phyloP scores from a whole-genome alignment of 2,888 invertebrate genomes.

The Enchytraeus crypticus region DNA sequence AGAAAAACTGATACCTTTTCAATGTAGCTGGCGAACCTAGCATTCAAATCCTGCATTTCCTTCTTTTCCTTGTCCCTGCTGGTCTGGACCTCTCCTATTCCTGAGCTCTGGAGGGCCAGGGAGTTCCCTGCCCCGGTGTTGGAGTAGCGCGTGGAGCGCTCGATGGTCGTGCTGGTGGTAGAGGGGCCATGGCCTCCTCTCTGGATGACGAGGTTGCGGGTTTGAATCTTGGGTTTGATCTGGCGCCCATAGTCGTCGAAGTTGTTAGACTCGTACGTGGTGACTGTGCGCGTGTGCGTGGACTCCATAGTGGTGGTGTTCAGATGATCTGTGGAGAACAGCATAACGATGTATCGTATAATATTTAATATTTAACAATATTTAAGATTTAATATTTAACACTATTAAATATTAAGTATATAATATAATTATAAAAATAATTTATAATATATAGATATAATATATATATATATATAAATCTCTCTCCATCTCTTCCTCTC shows the following conservation, averaged over 20 bases:
- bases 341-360: too few species aligned
- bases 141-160: neutral
- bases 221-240: conserved; percentile 16
- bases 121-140: neutral
- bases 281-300: neutral
- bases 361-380: too few species aligned
- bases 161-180: neutral
- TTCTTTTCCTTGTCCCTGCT: conserved; percentile 51
- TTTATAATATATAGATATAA: too few species aligned
- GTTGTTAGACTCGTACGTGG: neutral
- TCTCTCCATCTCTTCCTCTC: too few species aligned
- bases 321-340: too few species aligned
- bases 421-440: too few species aligned
- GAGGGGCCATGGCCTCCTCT: conserved; percentile 11
- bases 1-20: too few species aligned
- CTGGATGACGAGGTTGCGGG: conserved; percentile 20
- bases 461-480: too few species aligned
- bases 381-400: too few species aligned
- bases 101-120: conserved; percentile 36
- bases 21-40: conserved; percentile 53
- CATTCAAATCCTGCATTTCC: conserved; percentile 53
- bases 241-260: neutral
- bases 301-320: neutral
- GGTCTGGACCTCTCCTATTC: conserved; percentile 36
- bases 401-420: too few species aligned